These are phyloP conservation scores for Polia nebulosa DNA, from an alignment of 2,888 invertebrate species.

Conservation along the genomic window DNA sequence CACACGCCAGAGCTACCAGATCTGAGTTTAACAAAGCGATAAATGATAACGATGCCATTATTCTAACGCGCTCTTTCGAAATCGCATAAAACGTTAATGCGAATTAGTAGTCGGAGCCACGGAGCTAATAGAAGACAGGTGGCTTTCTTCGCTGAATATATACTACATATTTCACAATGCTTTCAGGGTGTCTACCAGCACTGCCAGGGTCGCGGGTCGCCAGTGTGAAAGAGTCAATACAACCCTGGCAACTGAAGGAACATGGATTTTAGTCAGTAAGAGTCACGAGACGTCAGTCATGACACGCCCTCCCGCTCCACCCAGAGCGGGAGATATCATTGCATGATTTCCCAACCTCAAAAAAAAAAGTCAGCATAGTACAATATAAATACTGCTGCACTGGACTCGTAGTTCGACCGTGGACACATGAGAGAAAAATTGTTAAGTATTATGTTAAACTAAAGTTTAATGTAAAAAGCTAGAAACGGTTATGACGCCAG, in stretches of 20 bases:
- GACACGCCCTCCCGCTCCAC: no score
- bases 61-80: conserved; percentile 66
- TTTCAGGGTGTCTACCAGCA: conserved; percentile 4
- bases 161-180: conserved; percentile 15
- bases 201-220: no score
- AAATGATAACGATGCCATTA: conserved; percentile 66
- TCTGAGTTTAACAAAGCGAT: conserved; percentile 55
- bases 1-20: conserved; percentile 34
- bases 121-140: conserved; percentile 42
- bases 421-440: not conserved
- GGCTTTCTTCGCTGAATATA: conserved; percentile 24
- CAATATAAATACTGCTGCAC: not conserved
- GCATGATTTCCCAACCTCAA: no score
- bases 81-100: conserved; percentile 67
- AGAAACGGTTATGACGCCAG: not conserved
- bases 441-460: no score
- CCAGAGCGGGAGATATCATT: no score
- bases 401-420: not conserved
- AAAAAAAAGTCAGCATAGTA: no score
- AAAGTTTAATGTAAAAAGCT: not conserved
- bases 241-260: no score
- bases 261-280: no score
- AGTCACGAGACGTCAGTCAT: no score
- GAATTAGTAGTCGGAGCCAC: conserved; percentile 61
- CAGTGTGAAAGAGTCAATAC: no score